phyloP scores from a whole-genome alignment of 2,797 vertebrate genomes.

The Bradypus variegatus region DNA sequence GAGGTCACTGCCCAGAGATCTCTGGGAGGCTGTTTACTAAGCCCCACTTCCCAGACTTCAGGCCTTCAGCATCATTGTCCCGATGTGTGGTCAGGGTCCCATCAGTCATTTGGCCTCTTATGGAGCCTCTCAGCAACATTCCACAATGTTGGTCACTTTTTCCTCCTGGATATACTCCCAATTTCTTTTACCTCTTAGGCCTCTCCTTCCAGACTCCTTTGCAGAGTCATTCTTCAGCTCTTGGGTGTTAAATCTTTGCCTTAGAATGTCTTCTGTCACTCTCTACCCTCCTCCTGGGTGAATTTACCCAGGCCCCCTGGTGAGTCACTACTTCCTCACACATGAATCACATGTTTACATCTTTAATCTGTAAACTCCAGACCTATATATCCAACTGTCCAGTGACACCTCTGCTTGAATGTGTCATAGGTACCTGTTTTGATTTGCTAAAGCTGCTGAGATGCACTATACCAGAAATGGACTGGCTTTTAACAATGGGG shows the following conservation, averaged over 20 bases:
- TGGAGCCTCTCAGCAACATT: fast-evolving
- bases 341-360: fast-evolving
- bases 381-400: background rate
- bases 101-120: background rate
- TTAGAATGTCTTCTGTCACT: background rate
- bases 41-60: background rate
- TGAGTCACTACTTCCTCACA: background rate
- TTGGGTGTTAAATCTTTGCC: background rate
- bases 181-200: background rate
- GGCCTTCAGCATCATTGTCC: background rate
- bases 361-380: background rate
- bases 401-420: background rate
- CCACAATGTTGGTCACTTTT: background rate
- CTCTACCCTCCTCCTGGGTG: background rate
- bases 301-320: background rate
- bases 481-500: too few species aligned
- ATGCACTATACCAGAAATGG: too few species aligned
- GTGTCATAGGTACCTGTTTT: background rate
- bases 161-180: background rate
- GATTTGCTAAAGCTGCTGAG: too few species aligned
- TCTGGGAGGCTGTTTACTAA: background rate
- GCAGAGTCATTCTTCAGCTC: background rate
- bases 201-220: background rate
- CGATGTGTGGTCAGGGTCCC: background rate
- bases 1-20: background rate